phyloP scores from a whole-genome alignment of 1,140 invertebrate genomes.

The Drosophila sp. region DNA sequence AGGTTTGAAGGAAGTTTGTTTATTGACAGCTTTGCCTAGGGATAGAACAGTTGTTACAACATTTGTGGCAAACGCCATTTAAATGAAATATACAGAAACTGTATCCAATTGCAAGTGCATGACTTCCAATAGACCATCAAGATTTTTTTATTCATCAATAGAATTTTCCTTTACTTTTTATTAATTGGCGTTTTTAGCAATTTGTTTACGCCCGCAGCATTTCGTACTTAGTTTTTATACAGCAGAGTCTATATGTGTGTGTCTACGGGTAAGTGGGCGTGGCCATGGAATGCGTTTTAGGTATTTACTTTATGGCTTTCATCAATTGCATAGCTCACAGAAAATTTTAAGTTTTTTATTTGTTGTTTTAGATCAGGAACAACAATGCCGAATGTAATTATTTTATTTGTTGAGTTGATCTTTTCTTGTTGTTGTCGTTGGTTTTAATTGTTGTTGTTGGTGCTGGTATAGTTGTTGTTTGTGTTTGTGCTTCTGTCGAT shows the following conservation, averaged over 20 bases:
- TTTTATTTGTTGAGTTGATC: conserved; percentile 32
- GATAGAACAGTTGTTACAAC: neutral
- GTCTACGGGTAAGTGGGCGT: neutral
- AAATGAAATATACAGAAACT: too few relatives aligned
- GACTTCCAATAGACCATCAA: conserved; percentile 27
- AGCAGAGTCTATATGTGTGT: neutral
- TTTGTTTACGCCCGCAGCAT: conserved; percentile 30
- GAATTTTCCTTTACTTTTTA: conserved; percentile 16
- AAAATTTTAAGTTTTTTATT: conserved; percentile 12
- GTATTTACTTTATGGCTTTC: conserved; percentile 58
- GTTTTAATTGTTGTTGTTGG: conserved; percentile 12
- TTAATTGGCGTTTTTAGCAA: conserved; percentile 23
- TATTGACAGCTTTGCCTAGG: neutral
- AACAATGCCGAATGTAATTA: conserved; percentile 34
- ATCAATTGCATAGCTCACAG: conserved; percentile 44
- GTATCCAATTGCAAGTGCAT: neutral
- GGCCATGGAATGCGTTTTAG: conserved; percentile 27
- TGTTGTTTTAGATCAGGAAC: conserved; percentile 8
- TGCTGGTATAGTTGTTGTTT: conserved; percentile 11
- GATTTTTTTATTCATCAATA: conserved; percentile 27
- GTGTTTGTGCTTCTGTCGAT: conserved; percentile 8
- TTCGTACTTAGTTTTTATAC: conserved; percentile 3
- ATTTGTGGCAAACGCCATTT: too few relatives aligned
- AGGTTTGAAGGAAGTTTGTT: neutral
- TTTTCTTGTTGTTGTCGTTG: conserved; percentile 22